Conservation (phyloP, 1,140 invertebrate genomes). For the Halictus rubicundus region DNA sequence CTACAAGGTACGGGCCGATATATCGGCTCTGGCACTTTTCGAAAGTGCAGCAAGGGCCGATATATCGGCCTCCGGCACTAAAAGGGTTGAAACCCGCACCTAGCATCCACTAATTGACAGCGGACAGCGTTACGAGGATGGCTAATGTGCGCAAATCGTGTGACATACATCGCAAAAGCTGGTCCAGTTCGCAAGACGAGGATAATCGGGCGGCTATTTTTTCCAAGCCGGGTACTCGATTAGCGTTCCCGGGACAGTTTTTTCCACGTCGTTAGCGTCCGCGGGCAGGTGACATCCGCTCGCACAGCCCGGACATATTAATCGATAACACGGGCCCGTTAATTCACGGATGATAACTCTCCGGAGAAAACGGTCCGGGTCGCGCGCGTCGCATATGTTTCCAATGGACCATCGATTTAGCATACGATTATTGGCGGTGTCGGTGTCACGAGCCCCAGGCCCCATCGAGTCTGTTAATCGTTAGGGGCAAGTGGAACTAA, state of each 20-base stretch:
- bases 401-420: slow-evolving; percentile 55
- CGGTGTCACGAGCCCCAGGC: slow-evolving; percentile 32
- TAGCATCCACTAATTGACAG: too few species aligned
- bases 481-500: slow-evolving; percentile 35
- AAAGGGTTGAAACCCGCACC: too few species aligned
- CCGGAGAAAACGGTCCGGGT: slow-evolving; percentile 31
- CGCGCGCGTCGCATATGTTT: slow-evolving; percentile 30
- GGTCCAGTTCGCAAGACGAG: too few species aligned
- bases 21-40: too few species aligned
- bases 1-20: too few species aligned
- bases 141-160: too few species aligned
- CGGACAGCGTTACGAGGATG: too few species aligned
- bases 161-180: too few species aligned
- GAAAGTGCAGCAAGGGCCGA: too few species aligned
- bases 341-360: slow-evolving; percentile 43
- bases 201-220: too few species aligned
- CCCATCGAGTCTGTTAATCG: slow-evolving; percentile 52
- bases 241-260: not conserved
- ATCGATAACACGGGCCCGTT: slow-evolving; percentile 26
- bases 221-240: not conserved
- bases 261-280: not conserved
- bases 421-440: slow-evolving; percentile 51
- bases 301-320: slow-evolving; percentile 16
- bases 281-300: not conserved
- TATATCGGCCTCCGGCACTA: too few species aligned